Evolutionary conservation across 2,113 vertebrate genomes (phyloP).

Genomic region (Nycticryphes semicollaris): DNA sequence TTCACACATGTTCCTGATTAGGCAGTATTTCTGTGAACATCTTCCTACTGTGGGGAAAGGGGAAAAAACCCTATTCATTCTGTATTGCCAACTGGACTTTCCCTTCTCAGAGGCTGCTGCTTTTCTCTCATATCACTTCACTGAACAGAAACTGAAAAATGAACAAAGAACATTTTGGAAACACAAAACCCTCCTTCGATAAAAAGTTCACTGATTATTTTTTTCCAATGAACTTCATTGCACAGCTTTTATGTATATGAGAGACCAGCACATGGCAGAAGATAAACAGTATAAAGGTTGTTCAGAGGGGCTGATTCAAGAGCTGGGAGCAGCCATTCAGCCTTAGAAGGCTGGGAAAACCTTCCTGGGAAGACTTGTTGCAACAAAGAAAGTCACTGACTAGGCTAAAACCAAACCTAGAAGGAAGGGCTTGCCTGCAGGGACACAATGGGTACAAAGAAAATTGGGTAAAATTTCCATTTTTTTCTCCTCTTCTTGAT

Average conservation of each 20-base stretch:
- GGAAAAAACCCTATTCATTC: neutral
- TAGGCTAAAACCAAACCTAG: neutral
- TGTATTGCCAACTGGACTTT: neutral
- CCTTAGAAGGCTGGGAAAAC: neutral
- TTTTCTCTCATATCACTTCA: neutral
- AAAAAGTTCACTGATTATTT: neutral
- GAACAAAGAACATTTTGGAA: neutral
- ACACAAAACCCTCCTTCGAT: neutral
- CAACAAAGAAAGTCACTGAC: neutral
- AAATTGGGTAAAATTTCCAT: neutral
- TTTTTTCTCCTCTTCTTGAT: neutral
- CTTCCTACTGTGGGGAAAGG: neutral
- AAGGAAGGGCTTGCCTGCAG: neutral
- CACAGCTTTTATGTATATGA: neutral
- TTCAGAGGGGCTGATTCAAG: neutral
- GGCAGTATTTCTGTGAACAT: neutral
- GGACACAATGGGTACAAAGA: neutral
- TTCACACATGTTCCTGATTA: neutral
- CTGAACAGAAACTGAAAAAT: neutral
- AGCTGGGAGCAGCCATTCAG: neutral
- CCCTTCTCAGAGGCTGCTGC: neutral
- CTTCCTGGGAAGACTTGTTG: neutral
- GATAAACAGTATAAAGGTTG: neutral
- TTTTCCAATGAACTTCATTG: neutral
- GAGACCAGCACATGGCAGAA: neutral